Conservation (phyloP, 2,113 vertebrate genomes). For the Theristicus caerulescens region DNA sequence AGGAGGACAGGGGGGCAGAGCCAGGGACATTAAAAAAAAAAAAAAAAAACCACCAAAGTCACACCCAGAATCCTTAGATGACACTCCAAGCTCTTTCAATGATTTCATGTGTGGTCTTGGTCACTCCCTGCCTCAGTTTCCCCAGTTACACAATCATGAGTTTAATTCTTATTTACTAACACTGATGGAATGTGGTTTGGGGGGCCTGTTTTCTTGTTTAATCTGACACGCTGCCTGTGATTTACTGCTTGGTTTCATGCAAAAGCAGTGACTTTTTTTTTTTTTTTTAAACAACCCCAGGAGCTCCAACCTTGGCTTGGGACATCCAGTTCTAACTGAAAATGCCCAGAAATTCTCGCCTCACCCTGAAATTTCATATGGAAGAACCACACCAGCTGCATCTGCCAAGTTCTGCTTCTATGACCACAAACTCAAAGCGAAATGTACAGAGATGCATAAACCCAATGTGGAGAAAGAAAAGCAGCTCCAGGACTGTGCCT, state of each 20-base stretch:
- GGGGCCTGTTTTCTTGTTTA: not conserved
- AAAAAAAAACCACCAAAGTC: not conserved
- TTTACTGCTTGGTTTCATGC: not conserved
- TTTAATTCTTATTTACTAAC: not conserved
- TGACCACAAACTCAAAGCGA: not conserved
- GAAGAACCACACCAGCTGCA: not conserved
- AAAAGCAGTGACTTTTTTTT: not conserved
- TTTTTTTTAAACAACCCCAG: not conserved
- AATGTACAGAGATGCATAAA: not conserved
- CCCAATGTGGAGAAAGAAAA: accelerated
- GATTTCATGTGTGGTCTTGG: not conserved
- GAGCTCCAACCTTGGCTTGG: not conserved
- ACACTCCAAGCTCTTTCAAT: not conserved
- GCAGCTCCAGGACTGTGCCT: not conserved
- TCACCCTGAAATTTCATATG: not conserved
- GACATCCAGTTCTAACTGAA: not conserved
- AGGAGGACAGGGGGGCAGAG: accelerated
- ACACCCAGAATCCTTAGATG: not conserved
- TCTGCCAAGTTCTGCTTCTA: not conserved
- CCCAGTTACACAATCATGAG: not conserved
- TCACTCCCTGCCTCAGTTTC: not conserved
- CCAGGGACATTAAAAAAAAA: accelerated
- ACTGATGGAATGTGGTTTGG: not conserved
- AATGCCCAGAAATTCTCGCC: not conserved
- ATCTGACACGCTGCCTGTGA: not conserved